Conservation (phyloP, 2,797 vertebrate genomes). For the Caiman crocodilus region DNA sequence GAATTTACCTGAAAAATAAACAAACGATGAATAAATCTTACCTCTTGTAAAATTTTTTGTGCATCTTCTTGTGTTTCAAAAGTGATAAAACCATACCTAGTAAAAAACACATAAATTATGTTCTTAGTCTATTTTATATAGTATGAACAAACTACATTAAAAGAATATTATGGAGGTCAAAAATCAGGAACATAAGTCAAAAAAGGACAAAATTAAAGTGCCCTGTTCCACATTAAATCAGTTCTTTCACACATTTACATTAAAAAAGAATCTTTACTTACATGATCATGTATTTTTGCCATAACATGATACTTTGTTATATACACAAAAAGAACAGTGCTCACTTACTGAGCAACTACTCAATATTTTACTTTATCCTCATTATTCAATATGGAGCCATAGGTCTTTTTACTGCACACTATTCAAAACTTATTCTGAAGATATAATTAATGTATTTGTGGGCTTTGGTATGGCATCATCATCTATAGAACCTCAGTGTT, state of each 20-base stretch:
- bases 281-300: fast-evolving
- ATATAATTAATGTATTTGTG: background rate
- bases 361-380: background rate
- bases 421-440: background rate
- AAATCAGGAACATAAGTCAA: background rate
- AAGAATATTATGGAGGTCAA: background rate
- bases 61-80: constrained; percentile 90
- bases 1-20: background rate
- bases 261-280: background rate
- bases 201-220: background rate
- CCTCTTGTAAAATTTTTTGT: constrained; percentile 87
- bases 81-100: constrained; percentile 92
- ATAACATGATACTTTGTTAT: background rate
- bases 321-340: background rate
- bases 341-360: background rate
- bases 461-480: background rate
- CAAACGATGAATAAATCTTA: constrained; percentile 38
- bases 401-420: background rate
- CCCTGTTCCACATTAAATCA: background rate
- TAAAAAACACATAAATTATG: constrained; percentile 52
- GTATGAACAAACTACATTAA: background rate
- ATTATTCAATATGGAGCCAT: background rate
- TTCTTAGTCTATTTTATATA: background rate
- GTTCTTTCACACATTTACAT: background rate
- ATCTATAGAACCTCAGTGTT: background rate